These are phyloP conservation scores for Camelus dromedarius DNA, from an alignment of 2,113 vertebrate genomes.

Conservation along the genomic window DNA sequence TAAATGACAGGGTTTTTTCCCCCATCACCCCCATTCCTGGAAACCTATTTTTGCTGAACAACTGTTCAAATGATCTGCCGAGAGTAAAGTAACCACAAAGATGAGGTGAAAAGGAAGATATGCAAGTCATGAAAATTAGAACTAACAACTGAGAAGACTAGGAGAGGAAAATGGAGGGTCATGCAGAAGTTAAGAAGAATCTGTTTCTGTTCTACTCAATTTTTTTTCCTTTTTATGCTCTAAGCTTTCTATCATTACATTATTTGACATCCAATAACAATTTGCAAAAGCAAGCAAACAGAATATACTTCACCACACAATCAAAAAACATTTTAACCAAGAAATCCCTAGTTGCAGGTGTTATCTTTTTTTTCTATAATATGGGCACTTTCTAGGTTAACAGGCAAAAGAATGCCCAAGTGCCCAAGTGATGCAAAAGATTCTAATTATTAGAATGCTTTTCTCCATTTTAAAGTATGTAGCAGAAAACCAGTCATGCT, in stretches of 20 bases:
- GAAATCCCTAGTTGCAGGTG: not conserved
- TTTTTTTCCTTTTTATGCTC: not conserved
- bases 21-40: not conserved
- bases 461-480: conserved; percentile 11
- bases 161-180: not conserved
- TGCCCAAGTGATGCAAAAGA: not conserved
- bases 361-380: not conserved
- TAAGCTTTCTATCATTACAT: not conserved
- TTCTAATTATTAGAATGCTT: not conserved
- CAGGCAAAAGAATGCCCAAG: not conserved
- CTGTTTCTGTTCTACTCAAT: not conserved
- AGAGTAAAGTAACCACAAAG: not conserved
- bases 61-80: not conserved
- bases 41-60: conserved; percentile 14
- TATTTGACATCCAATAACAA: not conserved
- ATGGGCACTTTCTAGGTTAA: not conserved
- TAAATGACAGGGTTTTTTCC: not conserved
- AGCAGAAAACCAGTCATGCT: not conserved
- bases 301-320: not conserved
- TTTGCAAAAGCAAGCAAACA: conserved; percentile 2
- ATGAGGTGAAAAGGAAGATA: not conserved
- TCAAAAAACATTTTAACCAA: not conserved
- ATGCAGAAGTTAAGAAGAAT: not conserved
- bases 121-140: not conserved
- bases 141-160: not conserved